Conservation (phyloP, 2,888 invertebrate genomes). For the Epiblema foenella region DNA sequence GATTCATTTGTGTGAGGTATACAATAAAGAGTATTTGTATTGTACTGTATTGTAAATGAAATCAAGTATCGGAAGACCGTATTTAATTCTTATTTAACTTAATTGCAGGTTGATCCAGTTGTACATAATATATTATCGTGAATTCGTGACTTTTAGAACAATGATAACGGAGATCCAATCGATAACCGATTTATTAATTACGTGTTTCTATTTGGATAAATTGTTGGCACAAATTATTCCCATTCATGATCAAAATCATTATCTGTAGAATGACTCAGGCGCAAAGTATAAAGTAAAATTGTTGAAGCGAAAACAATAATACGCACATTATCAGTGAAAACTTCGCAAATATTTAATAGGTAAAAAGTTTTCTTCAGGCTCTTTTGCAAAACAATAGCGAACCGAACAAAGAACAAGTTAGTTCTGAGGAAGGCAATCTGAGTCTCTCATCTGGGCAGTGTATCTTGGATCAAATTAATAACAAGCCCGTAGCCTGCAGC, state of each 20-base stretch:
- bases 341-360: neutral
- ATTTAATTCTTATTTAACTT: neutral
- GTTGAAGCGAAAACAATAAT: neutral
- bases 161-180: constrained; percentile 23
- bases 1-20: too few species aligned
- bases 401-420: neutral
- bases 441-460: constrained; percentile 35
- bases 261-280: too few species aligned
- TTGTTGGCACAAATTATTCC: neutral
- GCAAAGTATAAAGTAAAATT: neutral
- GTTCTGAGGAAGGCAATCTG: constrained; percentile 27
- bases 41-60: too few species aligned
- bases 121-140: constrained; percentile 31
- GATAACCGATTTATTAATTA: neutral
- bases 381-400: constrained; percentile 1
- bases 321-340: neutral
- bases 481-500: constrained; percentile 28
- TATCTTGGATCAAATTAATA: constrained; percentile 43
- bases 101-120: neutral
- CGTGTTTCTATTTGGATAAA: neutral
- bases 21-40: too few species aligned
- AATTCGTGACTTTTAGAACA: constrained; percentile 29
- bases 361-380: neutral
- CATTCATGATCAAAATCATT: neutral
- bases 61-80: too few species aligned